phyloP scores from a whole-genome alignment of 2,113 vertebrate species.

The Falco punctatus region DNA sequence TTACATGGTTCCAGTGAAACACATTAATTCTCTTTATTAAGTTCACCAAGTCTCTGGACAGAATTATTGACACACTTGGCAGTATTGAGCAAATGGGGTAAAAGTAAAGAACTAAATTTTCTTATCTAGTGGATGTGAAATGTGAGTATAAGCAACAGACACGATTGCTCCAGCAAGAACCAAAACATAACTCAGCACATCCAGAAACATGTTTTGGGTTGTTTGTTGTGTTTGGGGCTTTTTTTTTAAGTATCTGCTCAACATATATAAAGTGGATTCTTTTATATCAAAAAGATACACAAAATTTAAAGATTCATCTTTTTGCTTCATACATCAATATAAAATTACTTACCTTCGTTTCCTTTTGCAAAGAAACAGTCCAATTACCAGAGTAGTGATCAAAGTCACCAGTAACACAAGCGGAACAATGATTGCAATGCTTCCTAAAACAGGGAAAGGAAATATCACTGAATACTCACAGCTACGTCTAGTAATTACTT shows the following conservation, averaged over 20 bases:
- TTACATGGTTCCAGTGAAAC: not conserved
- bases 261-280: not conserved
- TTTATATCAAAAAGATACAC: not conserved
- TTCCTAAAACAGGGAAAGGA: conserved; percentile 80
- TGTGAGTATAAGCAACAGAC: not conserved
- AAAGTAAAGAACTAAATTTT: not conserved
- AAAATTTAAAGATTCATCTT: not conserved
- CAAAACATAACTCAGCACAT: not conserved
- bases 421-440: conserved; percentile 96
- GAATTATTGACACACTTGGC: not conserved
- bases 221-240: not conserved
- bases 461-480: not conserved
- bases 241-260: not conserved
- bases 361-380: conserved; percentile 93
- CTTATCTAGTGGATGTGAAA: not conserved
- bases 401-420: conserved; percentile 92
- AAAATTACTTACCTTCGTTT: conserved; percentile 84
- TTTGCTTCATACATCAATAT: not conserved
- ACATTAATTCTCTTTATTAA: not conserved
- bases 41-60: not conserved
- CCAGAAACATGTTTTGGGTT: not conserved
- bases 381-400: conserved; percentile 91
- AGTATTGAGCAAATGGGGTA: not conserved
- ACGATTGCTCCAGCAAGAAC: not conserved
- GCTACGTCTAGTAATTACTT: not conserved